A percentile compares a stretch with the other conserved stretches of the same genome.
These are phyloP conservation scores for Catharus minimus DNA, from an alignment of 2,113 vertebrate species.

Conservation along the genomic window DNA sequence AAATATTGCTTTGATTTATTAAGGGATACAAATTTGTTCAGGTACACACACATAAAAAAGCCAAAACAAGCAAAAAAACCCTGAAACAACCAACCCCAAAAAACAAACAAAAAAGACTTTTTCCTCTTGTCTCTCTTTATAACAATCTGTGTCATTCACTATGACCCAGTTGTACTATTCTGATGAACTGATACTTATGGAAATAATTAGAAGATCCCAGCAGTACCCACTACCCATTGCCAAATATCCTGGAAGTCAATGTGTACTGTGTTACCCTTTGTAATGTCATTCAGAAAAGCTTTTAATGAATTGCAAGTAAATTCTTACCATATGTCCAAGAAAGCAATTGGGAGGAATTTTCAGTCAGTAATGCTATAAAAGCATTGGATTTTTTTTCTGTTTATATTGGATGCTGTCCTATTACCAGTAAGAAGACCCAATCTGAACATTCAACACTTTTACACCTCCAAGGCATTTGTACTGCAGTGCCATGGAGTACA, in stretches of 20 bases:
- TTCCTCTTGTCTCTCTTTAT: neutral
- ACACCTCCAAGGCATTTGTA: neutral
- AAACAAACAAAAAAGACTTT: neutral
- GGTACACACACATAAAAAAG: neutral
- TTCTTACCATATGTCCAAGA: constrained; percentile 16
- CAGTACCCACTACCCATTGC: neutral
- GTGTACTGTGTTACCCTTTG: neutral
- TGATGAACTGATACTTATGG: neutral
- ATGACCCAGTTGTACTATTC: neutral
- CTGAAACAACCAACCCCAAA: too few relatives aligned
- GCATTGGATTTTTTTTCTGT: neutral
- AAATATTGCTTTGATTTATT: neutral
- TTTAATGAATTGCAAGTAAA: constrained; percentile 19
- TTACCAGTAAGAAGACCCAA: neutral
- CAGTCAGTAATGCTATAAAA: neutral
- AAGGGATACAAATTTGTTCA: neutral
- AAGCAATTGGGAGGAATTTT: neutral
- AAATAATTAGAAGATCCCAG: constrained; percentile 31
- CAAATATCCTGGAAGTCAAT: neutral
- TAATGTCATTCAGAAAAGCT: neutral
- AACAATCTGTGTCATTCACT: neutral
- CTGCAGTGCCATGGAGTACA: neutral
- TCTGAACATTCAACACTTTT: neutral
- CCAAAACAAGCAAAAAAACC: neutral
- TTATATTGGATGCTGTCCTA: neutral